phyloP scores from a whole-genome alignment of 2,797 vertebrate genomes.

The Acridotheres tristis region DNA sequence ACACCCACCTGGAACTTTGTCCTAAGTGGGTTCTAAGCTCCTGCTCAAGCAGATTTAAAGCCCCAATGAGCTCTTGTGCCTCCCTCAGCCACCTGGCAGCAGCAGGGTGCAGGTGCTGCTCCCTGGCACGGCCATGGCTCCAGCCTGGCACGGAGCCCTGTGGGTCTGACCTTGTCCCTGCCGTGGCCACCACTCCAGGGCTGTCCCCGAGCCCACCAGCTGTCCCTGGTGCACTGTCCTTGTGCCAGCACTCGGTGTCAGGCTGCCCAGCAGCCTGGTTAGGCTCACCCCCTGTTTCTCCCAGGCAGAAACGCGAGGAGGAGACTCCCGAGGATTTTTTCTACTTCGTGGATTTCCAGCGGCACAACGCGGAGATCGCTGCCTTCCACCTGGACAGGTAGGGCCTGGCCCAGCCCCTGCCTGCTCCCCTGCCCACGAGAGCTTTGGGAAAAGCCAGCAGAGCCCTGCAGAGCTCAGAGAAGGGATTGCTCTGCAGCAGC shows the following conservation, averaged over 20 bases:
- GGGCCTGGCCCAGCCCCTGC: not conserved
- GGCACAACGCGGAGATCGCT: constrained; percentile 96
- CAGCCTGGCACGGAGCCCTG: not conserved
- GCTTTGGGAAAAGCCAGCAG: not conserved
- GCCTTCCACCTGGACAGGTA: constrained; percentile 98
- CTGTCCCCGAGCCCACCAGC: not conserved
- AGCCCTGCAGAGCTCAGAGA: not conserved
- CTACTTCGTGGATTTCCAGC: constrained; percentile 94
- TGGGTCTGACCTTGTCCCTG: not conserved
- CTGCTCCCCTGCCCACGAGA: rapidly evolving
- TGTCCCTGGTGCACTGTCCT: not conserved
- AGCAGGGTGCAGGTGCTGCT: not conserved
- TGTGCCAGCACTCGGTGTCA: not conserved
- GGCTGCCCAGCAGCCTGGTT: not conserved
- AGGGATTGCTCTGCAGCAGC: not conserved
- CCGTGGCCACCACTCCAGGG: rapidly evolving
- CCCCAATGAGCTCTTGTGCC: not conserved
- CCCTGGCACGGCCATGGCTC: rapidly evolving
- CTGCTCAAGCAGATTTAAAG: not conserved
- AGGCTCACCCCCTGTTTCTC: not conserved
- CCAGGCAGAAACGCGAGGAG: constrained; percentile 90
- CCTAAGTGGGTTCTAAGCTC: not conserved
- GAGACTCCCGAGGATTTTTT: constrained; percentile 92
- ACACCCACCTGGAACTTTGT: not conserved
- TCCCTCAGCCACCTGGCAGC: rapidly evolving